Base-by-base conservation (phyloP, 2,113 vertebrate species). In the Mesoclemmys tuberculata region DNA sequence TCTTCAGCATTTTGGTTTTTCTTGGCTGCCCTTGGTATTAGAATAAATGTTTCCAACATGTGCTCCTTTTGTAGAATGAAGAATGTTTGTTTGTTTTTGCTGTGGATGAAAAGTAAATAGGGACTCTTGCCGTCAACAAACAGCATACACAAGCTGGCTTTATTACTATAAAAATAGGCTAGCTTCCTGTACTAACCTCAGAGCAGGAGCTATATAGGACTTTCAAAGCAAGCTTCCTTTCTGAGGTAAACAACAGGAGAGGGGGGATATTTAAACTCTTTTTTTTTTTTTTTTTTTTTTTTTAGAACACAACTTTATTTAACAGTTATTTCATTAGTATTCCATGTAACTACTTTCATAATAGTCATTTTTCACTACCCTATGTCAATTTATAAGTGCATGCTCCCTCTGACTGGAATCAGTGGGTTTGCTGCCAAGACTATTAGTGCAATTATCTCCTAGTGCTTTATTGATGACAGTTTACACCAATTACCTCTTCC, bases 111-210 rank as follows among this genome's bases (percentile, higher is more conserved):
- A 92, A 93, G 87, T 84, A 94, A 93, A 88, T 55, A 82, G 90
- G 74, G 52, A 93, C 44, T 55, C 88, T 93, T 89, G 54, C 51
- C 95, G 80, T 68, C 91, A 94, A 84, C 84, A 95, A 95, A 94
- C 84, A 91, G n/a, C 24, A 13, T 46, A 68, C 85, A 85, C 79
- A 79, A 51, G 64, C 88, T 88, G 58, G 68, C 84, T 82, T 88
- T 82, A 83, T 93, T 87, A 91, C 89, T 92, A 77, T 84, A 93
- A 90, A 86, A 95, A 92, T 84, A 90, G 80, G 80, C 80, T 85
- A 90, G 74, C 88, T 97, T 98, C 94, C 95, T 87, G 88, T 92
- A 78, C 77, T 90, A 92, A 96, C 87, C 88, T 94, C 89, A 88
- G 86, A 80, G 85, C 19, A 52, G 86, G 82, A 92, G 58, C 48